Evolutionary conservation across 2,113 vertebrate species (phyloP).

Genomic region (Rhodinocichla rosea): DNA sequence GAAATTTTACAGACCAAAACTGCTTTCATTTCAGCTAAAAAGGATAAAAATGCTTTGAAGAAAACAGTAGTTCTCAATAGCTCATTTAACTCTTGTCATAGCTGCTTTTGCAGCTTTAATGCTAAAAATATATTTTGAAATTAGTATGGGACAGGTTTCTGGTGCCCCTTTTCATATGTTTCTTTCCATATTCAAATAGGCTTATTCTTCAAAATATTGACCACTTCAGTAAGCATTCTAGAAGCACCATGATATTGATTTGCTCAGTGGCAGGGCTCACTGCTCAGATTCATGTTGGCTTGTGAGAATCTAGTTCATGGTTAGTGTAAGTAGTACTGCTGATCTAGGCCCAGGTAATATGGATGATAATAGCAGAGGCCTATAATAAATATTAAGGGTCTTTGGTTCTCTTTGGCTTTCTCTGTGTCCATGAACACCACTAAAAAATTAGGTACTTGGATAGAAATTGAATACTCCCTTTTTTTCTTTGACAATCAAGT

Average conservation of each 20-base stretch:
- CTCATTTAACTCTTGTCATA: not conserved
- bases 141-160: not conserved
- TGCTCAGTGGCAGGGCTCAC: not conserved
- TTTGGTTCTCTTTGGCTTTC: not conserved
- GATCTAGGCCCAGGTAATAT: not conserved
- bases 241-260: not conserved
- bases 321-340: not conserved
- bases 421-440: not conserved
- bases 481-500: not conserved
- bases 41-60: not conserved
- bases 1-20: conserved; percentile 15
- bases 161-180: not conserved
- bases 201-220: not conserved
- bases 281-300: not conserved
- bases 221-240: not conserved
- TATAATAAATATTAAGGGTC: not conserved
- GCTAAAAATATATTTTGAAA: not conserved
- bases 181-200: not conserved
- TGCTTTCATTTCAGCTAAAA: not conserved
- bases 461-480: accelerated
- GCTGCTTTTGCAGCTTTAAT: not conserved
- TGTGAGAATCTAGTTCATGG: not conserved
- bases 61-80: not conserved
- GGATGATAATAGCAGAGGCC: not conserved
- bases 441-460: not conserved